Conservation (phyloP, 2,797 vertebrate genomes). For the Oreochromis mossambicus region DNA sequence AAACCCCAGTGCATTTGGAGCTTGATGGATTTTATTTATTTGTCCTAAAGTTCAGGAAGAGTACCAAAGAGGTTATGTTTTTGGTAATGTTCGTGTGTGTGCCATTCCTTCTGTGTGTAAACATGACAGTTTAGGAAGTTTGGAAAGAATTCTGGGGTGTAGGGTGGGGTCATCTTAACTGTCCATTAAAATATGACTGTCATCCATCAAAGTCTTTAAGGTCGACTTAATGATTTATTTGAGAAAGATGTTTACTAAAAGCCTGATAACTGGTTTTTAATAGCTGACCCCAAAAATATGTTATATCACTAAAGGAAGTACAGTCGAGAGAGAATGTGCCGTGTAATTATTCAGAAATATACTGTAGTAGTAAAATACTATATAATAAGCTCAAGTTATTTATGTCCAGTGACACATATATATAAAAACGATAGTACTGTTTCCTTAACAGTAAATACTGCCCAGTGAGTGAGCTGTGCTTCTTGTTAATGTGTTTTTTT, state of each 20-base stretch:
- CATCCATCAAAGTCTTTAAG: background rate
- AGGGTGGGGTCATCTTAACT: background rate
- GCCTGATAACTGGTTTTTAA: background rate
- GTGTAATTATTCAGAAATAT: background rate
- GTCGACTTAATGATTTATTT: background rate
- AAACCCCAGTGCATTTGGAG: background rate
- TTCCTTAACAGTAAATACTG: background rate
- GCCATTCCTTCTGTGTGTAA: background rate
- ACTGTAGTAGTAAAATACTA: background rate
- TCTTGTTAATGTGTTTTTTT: background rate
- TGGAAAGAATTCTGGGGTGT: background rate
- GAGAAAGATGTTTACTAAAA: background rate
- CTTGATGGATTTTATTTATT: background rate
- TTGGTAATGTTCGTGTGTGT: background rate
- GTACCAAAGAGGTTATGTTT: background rate
- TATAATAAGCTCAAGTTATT: background rate
- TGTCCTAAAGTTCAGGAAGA: background rate
- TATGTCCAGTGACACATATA: background rate
- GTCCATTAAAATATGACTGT: background rate
- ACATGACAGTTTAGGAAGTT: background rate
- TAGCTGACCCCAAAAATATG: background rate
- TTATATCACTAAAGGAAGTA: background rate
- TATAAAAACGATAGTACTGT: accelerated
- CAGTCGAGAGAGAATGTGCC: background rate
- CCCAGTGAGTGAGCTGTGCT: background rate